Base-by-base conservation (phyloP, 2,888 invertebrate species). In the Halictus quadricinctus region DNA sequence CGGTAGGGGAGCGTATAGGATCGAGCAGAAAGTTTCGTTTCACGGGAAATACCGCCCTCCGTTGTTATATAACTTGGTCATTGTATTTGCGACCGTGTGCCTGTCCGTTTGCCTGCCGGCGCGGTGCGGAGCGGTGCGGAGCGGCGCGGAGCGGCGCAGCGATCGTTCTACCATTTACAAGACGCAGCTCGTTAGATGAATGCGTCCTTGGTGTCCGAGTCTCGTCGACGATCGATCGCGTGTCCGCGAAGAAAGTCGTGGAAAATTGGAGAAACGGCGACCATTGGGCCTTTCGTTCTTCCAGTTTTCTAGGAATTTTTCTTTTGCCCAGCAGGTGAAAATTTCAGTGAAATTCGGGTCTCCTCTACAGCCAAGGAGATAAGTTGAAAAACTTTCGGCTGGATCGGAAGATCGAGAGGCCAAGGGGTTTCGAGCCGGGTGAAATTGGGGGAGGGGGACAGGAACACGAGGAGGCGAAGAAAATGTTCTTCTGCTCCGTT, bases 401-500 rank as follows among this genome's bases (percentile, higher is more conserved):
- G 8, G 18, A 64, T 64, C 66, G 21, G 36, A 3, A 18, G 66
- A 36, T 41, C 66, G 36, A 10, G 21, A 29, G 18, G 10, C 36
- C 18, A 36, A 69, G 36, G 66, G 18, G 66, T 36, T 21, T n/a
- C 41, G 70, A 12, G 41, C 36, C 15, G 76, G 13, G 36, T 69
- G 50, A 69, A 70, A 70, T 70, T 12, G 43, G 29, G 25, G 43
- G 54, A n/a, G 70, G 54, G 48, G 18, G 50, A 50, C 29, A 70
- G 36, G 25, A 77, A 69, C 46, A 77, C 69, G 77, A 69, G 76
- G 76, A 69, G 43, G 41, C 25, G 43, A 58, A 60, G 25, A 60
- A 60, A 60, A n/a, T 25, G 76, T 64, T 43, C 66, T 46, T 72
- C 36, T 50, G 75, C 69, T 72, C 70, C 69, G 81, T 48, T 80